phyloP scores from a whole-genome alignment of 92 coral and sea anemone species.

The Parazoanthus swiftii region DNA sequence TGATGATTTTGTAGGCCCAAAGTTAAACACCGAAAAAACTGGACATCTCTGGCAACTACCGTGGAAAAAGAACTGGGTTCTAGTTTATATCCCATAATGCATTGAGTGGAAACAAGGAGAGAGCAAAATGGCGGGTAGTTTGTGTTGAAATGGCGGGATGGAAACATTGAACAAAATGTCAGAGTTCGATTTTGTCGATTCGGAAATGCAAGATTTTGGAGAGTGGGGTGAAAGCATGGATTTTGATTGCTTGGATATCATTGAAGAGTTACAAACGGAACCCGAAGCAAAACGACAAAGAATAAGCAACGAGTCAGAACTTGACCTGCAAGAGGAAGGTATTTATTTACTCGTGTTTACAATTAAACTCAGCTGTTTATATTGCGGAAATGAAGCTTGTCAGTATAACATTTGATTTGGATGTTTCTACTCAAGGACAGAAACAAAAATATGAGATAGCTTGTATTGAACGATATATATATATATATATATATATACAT shows the following conservation, averaged over 20 bases:
- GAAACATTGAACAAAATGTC: slow-evolving; percentile 35
- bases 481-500: too few species aligned
- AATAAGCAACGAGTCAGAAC: neutral
- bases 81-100: slow-evolving; percentile 13
- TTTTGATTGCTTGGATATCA: slow-evolving; percentile 52
- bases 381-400: too few species aligned
- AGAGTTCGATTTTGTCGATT: slow-evolving; percentile 48
- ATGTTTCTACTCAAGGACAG: neutral
- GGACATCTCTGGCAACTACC: too few species aligned
- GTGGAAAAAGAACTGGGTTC: neutral
- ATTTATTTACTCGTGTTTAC: neutral
- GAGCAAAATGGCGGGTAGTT: slow-evolving; percentile 80
- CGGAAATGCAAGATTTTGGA: slow-evolving; percentile 56
- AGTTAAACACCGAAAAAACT: too few species aligned
- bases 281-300: slow-evolving; percentile 21
- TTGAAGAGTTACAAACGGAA: slow-evolving; percentile 28
- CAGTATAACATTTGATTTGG: neutral
- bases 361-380: neutral
- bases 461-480: too few species aligned
- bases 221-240: slow-evolving; percentile 81
- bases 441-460: too few species aligned
- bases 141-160: slow-evolving; percentile 20
- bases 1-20: too few species aligned
- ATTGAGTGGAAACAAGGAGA: slow-evolving; percentile 10
- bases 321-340: neutral